These are phyloP conservation scores for Drosophila carrolli DNA, from an alignment of 1,140 invertebrate species.

Conservation along the genomic window DNA sequence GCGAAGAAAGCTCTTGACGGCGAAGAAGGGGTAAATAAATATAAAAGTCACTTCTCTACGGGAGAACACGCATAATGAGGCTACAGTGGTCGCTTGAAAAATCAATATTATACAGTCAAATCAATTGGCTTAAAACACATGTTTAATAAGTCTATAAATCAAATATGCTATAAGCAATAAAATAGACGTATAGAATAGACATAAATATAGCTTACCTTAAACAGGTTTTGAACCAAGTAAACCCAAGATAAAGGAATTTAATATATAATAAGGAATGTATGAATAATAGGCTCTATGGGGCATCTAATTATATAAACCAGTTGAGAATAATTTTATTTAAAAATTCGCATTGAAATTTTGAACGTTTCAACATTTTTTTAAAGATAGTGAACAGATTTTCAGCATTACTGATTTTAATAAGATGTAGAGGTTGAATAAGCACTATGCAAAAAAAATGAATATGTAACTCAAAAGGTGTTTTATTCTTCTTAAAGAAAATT, in stretches of 20 bases:
- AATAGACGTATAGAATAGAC: background rate
- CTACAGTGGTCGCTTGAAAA: conserved; percentile 10
- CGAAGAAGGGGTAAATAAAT: conserved; percentile 1
- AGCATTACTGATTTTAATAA: no score
- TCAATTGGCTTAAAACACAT: conserved; percentile 4
- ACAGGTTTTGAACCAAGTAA: background rate
- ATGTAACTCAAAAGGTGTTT: no score
- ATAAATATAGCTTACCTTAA: background rate
- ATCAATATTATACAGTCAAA: conserved; percentile 7
- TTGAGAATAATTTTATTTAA: no score
- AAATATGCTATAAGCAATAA: background rate
- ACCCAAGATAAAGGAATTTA: background rate
- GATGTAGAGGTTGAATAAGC: no score
- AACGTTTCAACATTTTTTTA: no score
- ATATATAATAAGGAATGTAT: background rate
- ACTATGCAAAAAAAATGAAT: no score
- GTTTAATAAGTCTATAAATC: conserved; percentile 17
- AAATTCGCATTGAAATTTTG: no score
- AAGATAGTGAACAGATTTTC: no score
- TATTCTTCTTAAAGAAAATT: no score
- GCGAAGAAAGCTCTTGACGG: conserved; percentile 24
- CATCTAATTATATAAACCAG: no score
- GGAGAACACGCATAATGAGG: conserved; percentile 12
- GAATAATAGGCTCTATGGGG: background rate
- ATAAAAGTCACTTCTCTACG: conserved; percentile 9